Evolutionary conservation across 1,140 invertebrate species (phyloP), one percentile per base, ranked within the genome.

Genomic region (Lanistes nyassanus): DNA sequence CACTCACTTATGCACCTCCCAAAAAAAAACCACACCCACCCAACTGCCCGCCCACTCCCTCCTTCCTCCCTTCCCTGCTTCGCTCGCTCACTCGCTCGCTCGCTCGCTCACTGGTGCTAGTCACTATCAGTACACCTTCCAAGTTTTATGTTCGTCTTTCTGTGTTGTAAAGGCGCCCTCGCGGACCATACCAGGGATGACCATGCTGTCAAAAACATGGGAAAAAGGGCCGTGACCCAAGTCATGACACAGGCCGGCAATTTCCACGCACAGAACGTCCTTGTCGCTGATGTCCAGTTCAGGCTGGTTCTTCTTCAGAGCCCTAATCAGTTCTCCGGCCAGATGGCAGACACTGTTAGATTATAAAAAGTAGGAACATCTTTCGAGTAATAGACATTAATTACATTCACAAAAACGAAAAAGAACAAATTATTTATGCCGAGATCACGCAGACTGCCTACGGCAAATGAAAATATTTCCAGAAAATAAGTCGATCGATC

Each of bases 161-260:
- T 51, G 26, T 55, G 53, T 42, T 51, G 55, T 2, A 37, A 1
- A 21, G 39, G n/a, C n/a, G n/a, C n/a, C n/a, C n/a, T n/a, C n/a
- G n/a, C n/a, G n/a, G n/a, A n/a, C n/a, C n/a, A n/a, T n/a, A 21
- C 31, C n/a, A 3, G 75, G 75, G 29, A 76, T 78, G 29, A 82
- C 70, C 29, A 62, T 51, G n/a, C 55, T 11, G 66, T 80, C 78
- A 75, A 80, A 83, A 31, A 80, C 29, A 62, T 82, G 81, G 13
- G 81, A 82, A 75, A 77, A 82, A n/a, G n/a, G n/a, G n/a, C n/a
- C n/a, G n/a, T n/a, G n/a, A n/a, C n/a, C n/a, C n/a, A n/a, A n/a
- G n/a, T 94, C 93, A 88, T 94, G 93, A 74, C 93, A 91, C 0
- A 94, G 89, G 0, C 92, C 93, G 60, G 93, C 93, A 56, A 94